phyloP scores from a whole-genome alignment of 2,113 vertebrate genomes.

The Hylia prasina region DNA sequence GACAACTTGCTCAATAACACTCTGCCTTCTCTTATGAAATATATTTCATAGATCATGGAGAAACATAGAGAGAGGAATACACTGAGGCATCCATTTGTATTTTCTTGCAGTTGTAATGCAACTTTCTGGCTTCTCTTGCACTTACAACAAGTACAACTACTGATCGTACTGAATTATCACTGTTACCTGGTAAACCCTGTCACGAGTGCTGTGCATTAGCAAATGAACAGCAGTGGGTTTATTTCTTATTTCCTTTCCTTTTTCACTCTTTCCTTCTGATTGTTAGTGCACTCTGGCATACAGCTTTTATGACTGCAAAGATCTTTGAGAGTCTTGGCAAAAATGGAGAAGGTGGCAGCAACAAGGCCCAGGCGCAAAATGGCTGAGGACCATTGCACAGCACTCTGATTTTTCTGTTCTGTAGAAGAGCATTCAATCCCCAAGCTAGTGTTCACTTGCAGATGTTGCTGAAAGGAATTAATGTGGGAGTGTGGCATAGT shows the following conservation, averaged over 20 bases:
- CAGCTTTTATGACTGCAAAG: neutral
- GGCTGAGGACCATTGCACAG: neutral
- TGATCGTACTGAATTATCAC: neutral
- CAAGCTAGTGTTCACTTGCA: neutral
- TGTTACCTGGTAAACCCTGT: neutral
- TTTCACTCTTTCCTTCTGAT: neutral
- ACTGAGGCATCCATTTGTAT: neutral
- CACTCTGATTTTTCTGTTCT: neutral
- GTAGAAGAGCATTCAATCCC: neutral
- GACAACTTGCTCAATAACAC: neutral
- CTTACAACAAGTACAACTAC: neutral
- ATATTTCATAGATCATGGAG: neutral
- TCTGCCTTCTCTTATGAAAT: neutral
- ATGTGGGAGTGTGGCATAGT: neutral
- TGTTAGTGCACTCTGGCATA: neutral
- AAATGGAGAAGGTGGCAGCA: neutral
- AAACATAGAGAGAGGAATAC: neutral
- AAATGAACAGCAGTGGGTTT: neutral
- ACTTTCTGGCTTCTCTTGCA: neutral
- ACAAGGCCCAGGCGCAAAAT: neutral
- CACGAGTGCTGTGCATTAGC: neutral
- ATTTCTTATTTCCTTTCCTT: neutral
- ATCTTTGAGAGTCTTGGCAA: neutral
- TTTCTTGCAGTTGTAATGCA: rapidly evolving
- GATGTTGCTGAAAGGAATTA: neutral